Percentiles rank a stretch among this genome's conserved stretches.
Evolutionary conservation across 2,888 invertebrate genomes (phyloP).

Genomic region (Athrips mouffetella): DNA sequence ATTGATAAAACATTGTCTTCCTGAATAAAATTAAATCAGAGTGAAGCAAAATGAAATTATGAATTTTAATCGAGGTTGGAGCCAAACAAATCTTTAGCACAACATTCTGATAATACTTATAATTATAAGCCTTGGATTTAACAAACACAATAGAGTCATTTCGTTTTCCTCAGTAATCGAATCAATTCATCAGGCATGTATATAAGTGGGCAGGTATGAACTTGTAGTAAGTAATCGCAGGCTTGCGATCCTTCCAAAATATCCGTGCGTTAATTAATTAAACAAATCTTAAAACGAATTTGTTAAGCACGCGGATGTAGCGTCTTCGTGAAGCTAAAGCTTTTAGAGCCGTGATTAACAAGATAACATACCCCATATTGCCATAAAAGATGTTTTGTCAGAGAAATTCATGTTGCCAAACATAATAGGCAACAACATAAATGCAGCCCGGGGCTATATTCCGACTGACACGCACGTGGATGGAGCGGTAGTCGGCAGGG

Average conservation of each 20-base stretch:
- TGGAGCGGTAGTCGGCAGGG: slow-evolving; percentile 24
- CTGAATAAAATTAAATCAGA: background rate
- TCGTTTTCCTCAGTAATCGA: background rate
- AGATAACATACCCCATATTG: slow-evolving; percentile 3
- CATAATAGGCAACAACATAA: slow-evolving; percentile 26
- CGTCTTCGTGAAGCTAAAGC: background rate
- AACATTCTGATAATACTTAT: background rate
- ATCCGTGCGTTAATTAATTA: background rate
- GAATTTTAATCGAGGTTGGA: background rate
- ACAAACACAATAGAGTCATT: background rate
- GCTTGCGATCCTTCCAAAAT: background rate
- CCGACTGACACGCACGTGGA: slow-evolving; percentile 27
- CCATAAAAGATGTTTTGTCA: slow-evolving; percentile 8
- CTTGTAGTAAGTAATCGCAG: too few species aligned
- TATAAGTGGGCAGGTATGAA: background rate
- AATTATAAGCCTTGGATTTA: background rate
- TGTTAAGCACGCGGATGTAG: background rate
- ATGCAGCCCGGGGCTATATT: slow-evolving; percentile 28
- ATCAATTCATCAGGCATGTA: background rate
- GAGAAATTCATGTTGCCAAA: slow-evolving; percentile 25
- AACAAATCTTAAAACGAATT: background rate
- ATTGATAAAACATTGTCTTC: slow-evolving; percentile 8
- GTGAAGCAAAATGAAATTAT: slow-evolving; percentile 1
- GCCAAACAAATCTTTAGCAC: background rate
- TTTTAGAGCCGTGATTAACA: background rate